A percentile compares a stretch with the other conserved stretches of the same genome.
Conservation (phyloP, 2,797 vertebrate genomes). For the Pseudochirops corinnae region DNA sequence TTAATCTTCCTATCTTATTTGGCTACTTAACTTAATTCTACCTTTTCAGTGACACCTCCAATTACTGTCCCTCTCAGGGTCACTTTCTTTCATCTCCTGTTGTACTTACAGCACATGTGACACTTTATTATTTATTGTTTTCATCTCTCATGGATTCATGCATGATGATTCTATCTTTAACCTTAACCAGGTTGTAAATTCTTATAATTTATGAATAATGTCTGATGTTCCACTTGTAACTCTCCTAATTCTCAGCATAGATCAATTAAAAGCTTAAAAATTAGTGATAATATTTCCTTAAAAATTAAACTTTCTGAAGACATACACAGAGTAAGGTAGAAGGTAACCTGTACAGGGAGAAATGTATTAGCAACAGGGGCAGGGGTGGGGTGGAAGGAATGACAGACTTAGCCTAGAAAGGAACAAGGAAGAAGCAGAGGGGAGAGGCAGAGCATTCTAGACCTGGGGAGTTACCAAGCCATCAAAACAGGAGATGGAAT, state of each 20-base stretch:
- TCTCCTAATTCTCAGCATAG: neutral
- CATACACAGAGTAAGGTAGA: neutral
- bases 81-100: conserved; percentile 14
- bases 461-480: too few species aligned
- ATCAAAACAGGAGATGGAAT: neutral
- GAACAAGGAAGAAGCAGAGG: neutral
- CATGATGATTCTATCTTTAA: neutral
- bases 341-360: neutral
- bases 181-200: neutral
- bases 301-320: neutral
- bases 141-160: neutral
- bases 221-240: neutral
- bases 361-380: neutral
- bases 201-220: neutral
- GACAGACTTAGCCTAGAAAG: neutral
- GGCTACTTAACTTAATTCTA: conserved; percentile 4
- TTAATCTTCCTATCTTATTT: neutral
- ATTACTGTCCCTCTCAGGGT: neutral
- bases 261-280: neutral
- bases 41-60: conserved; percentile 19
- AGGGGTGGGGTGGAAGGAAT: neutral
- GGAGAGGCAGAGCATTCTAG: too few species aligned
- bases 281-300: neutral
- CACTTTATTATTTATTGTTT: neutral
- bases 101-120: neutral